Percentiles rank a stretch among this genome's conserved stretches.
Conservation (phyloP, 1,140 invertebrate genomes). For the Leptinotarsa undecemlineata region DNA sequence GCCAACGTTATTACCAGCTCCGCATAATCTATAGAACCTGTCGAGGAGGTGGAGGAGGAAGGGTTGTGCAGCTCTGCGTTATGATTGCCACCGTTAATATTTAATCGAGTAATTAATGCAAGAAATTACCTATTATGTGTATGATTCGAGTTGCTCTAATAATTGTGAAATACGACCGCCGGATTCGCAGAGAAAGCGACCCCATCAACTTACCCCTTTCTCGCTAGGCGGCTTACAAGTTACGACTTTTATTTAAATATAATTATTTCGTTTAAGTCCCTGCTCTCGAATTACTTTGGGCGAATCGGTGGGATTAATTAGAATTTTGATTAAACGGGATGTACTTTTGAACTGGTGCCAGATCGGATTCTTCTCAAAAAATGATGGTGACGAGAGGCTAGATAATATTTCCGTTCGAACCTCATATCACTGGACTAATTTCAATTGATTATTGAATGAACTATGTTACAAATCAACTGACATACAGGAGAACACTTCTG, state of each 20-base stretch:
- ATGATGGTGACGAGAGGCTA: too few species aligned
- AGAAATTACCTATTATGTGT: conserved; percentile 58
- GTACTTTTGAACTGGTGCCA: background rate
- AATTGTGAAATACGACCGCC: conserved; percentile 53
- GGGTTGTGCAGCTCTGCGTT: conserved; percentile 53
- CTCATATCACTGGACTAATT: too few species aligned
- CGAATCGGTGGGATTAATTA: conserved; percentile 37
- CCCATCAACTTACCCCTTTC: conserved; percentile 23
- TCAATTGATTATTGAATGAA: too few species aligned
- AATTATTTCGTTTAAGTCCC: conserved; percentile 40
- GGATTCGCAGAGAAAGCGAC: conserved; percentile 2
- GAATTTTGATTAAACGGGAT: conserved; percentile 33
- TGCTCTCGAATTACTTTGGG: conserved; percentile 35
- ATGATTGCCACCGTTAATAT: conserved; percentile 57
- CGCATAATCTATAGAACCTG: conserved; percentile 14
- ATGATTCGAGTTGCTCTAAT: conserved; percentile 55
- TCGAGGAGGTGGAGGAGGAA: conserved; percentile 35
- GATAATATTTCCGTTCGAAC: too few species aligned
- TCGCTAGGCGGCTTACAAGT: conserved; percentile 30
- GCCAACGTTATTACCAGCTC: conserved; percentile 43
- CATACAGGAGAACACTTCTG: too few species aligned
- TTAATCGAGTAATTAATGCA: conserved; percentile 58
- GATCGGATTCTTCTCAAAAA: too few species aligned
- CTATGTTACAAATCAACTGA: too few species aligned
- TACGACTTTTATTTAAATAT: conserved; percentile 40